Conservation (phyloP, 2,113 vertebrate genomes). For the Phycodurus eques region DNA sequence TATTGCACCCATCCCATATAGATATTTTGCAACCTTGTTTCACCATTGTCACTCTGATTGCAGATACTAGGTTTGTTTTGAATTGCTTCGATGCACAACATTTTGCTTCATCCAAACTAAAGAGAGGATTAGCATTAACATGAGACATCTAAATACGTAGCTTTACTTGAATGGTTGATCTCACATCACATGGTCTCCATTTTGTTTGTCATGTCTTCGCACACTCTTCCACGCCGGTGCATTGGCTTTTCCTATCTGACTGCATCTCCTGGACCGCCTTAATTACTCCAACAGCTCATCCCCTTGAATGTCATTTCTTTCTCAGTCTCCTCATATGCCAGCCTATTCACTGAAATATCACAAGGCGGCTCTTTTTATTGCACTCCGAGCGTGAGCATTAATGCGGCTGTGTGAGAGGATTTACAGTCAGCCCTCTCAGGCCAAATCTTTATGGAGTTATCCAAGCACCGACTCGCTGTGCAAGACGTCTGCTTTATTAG, state of each 20-base stretch:
- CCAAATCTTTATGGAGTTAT: constrained; percentile 25
- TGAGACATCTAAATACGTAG: background rate
- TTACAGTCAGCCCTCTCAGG: constrained; percentile 26
- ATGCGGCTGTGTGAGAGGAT: constrained; percentile 25
- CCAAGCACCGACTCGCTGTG: constrained; percentile 14
- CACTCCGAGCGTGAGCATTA: constrained; percentile 34
- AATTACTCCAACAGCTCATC: constrained; percentile 41
- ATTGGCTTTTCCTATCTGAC: constrained; percentile 27
- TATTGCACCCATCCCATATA: too few species aligned
- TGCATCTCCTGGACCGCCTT: constrained; percentile 33
- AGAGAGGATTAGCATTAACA: background rate
- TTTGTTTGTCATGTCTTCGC: constrained; percentile 1
- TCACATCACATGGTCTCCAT: background rate
- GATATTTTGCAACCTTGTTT: background rate
- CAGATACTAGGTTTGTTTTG: background rate
- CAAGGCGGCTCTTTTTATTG: constrained; percentile 48
- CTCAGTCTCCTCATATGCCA: constrained; percentile 44
- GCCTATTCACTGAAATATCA: constrained; percentile 55
- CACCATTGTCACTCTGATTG: background rate
- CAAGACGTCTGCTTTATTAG: constrained; percentile 10
- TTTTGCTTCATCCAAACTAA: background rate
- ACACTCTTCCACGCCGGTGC: background rate
- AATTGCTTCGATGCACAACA: background rate
- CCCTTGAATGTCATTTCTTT: constrained; percentile 48
- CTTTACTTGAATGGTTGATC: background rate